These are phyloP conservation scores for Columba janthina DNA, from an alignment of 2,113 vertebrate species.

Conservation along the genomic window DNA sequence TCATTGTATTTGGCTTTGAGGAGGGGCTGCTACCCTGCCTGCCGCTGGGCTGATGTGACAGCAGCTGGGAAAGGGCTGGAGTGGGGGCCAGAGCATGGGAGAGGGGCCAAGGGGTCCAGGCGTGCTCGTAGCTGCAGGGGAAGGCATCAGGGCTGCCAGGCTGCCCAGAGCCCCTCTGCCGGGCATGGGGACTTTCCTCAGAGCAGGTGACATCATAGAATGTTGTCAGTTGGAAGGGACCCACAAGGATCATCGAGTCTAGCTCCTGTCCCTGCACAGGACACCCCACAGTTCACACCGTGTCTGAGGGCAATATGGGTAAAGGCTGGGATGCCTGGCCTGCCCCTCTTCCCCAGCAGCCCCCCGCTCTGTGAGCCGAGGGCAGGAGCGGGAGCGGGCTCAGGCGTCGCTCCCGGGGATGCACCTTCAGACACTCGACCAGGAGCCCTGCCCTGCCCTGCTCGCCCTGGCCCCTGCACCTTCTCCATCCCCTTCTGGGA, in stretches of 20 bases:
- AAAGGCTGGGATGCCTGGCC: neutral
- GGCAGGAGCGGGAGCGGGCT: neutral
- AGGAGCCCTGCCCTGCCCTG: neutral
- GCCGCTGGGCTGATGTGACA: neutral
- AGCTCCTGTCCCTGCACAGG: too few species aligned
- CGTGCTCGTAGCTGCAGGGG: fast-evolving
- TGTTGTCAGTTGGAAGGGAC: too few species aligned
- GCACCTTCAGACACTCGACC: neutral
- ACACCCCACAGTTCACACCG: too few species aligned
- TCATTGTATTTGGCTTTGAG: neutral
- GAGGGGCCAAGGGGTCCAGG: fast-evolving
- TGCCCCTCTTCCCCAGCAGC: neutral
- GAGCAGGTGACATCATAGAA: neutral
- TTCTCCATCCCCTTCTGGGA: too few species aligned
- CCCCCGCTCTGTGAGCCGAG: neutral
- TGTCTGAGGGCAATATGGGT: too few species aligned
- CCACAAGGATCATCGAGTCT: too few species aligned
- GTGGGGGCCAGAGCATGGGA: neutral
- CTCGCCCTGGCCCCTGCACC: neutral
- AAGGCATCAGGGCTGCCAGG: neutral
- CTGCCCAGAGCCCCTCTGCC: neutral
- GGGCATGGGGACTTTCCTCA: neutral
- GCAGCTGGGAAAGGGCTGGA: neutral
- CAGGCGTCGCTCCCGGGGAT: fast-evolving
- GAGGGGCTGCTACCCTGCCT: neutral